A percentile compares a stretch with the other conserved stretches of the same genome.
Evolutionary conservation across 2,797 vertebrate genomes (phyloP).

Genomic region (Alectoris magna): DNA sequence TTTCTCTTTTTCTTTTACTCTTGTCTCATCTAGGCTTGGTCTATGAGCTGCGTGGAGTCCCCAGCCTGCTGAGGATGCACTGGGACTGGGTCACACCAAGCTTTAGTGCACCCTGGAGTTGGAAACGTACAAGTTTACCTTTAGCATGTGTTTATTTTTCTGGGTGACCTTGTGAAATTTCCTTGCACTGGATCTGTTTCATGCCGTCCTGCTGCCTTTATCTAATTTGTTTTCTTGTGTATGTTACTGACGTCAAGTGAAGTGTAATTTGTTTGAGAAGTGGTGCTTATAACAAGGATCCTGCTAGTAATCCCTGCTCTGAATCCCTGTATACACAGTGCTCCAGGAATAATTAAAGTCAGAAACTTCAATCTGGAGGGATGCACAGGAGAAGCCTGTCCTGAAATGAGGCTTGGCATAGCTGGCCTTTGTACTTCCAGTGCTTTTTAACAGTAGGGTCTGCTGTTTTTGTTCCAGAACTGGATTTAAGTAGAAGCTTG

Average conservation of each 20-base stretch:
- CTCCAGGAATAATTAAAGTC: conserved; percentile 61
- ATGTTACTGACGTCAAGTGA: conserved; percentile 37
- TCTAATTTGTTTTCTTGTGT: conserved; percentile 61
- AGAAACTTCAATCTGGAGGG: conserved; percentile 43
- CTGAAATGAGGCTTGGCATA: not conserved
- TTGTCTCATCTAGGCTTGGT: not conserved
- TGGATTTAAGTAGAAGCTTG: conserved; percentile 42
- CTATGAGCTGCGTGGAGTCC: not conserved
- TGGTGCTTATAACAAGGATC: conserved; percentile 48
- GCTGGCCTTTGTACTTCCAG: conserved; percentile 7
- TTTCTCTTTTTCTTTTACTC: not conserved
- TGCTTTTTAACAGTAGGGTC: conserved; percentile 20
- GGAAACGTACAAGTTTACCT: not conserved
- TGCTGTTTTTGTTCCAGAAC: conserved; percentile 18
- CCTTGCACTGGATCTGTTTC: conserved; percentile 11
- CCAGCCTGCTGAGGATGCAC: not conserved
- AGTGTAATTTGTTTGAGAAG: conserved; percentile 65
- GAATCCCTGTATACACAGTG: conserved; percentile 39
- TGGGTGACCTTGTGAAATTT: conserved; percentile 47
- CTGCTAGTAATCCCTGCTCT: conserved; percentile 47
- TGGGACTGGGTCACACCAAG: not conserved
- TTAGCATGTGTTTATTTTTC: not conserved
- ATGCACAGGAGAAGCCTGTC: conserved; percentile 40
- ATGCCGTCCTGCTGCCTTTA: not conserved
- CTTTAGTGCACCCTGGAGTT: not conserved